Evolutionary conservation across 2,888 invertebrate species (phyloP).

Genomic region (Chromoteleia sp.): DNA sequence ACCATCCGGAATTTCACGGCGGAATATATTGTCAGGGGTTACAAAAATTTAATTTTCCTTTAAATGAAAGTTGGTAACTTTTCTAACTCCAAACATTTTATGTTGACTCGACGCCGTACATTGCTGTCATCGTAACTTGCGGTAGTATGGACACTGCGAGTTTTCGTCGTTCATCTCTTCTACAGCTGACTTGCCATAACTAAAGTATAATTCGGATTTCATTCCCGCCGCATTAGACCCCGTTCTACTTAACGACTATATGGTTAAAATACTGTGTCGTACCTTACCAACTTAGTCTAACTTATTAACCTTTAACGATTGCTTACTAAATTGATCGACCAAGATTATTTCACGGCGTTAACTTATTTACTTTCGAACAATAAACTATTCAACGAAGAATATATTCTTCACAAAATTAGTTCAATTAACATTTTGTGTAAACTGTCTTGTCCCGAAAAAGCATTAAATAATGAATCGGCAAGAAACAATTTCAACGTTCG

Average conservation of each 20-base stretch:
- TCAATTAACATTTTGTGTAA: too few relatives aligned
- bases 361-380: neutral
- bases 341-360: neutral
- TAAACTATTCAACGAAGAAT: neutral
- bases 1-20: slow-evolving; percentile 25
- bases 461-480: too few relatives aligned
- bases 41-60: slow-evolving; percentile 45
- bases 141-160: slow-evolving; percentile 48
- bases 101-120: slow-evolving; percentile 46
- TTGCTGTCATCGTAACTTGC: slow-evolving; percentile 60
- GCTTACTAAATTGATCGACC: slow-evolving; percentile 6
- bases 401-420: neutral
- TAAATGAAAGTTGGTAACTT: slow-evolving; percentile 54
- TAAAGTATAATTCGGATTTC: slow-evolving; percentile 62
- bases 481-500: too few relatives aligned
- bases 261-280: slow-evolving; percentile 41
- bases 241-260: slow-evolving; percentile 36
- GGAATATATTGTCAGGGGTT: slow-evolving; percentile 20
- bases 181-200: slow-evolving; percentile 40
- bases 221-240: slow-evolving; percentile 45
- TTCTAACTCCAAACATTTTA: slow-evolving; percentile 54
- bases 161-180: slow-evolving; percentile 49
- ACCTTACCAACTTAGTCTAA: slow-evolving; percentile 36
- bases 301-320: slow-evolving; percentile 24
- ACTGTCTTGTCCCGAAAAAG: too few relatives aligned